Evolutionary conservation across 2,113 vertebrate species (phyloP).

Genomic region (Leuciscus idus): DNA sequence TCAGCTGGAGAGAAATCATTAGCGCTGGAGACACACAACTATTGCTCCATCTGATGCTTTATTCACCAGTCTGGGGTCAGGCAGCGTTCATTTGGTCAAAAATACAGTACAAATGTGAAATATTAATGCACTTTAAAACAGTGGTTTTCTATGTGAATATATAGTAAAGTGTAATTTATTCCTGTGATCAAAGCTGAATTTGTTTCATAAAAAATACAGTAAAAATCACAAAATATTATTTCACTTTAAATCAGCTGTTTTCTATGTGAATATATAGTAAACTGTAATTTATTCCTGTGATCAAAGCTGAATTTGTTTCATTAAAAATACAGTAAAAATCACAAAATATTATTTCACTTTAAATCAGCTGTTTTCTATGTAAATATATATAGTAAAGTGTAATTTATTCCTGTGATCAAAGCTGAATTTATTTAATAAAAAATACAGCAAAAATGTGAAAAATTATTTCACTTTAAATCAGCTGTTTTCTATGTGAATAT

Average conservation of each 20-base stretch:
- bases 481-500: neutral
- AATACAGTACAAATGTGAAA: neutral
- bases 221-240: neutral
- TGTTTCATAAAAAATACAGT: too few relatives aligned
- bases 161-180: neutral
- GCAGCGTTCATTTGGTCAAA: neutral
- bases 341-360: neutral
- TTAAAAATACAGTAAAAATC: too few relatives aligned
- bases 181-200: neutral
- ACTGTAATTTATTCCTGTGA: neutral
- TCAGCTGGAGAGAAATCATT: neutral
- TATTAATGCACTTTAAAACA: neutral
- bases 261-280: neutral
- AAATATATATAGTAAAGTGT: neutral
- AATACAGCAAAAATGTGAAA: neutral
- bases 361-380: neutral
- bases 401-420: neutral
- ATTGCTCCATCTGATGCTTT: too few relatives aligned
- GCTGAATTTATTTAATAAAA: neutral
- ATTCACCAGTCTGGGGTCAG: too few relatives aligned
- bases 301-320: neutral
- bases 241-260: neutral
- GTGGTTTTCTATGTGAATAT: neutral
- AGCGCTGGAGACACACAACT: too few relatives aligned
- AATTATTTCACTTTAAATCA: neutral